Percentiles rank a stretch among this genome's conserved stretches.
phyloP scores from a whole-genome alignment of 2,113 vertebrate genomes.

The Chloropsis cyanopogon region DNA sequence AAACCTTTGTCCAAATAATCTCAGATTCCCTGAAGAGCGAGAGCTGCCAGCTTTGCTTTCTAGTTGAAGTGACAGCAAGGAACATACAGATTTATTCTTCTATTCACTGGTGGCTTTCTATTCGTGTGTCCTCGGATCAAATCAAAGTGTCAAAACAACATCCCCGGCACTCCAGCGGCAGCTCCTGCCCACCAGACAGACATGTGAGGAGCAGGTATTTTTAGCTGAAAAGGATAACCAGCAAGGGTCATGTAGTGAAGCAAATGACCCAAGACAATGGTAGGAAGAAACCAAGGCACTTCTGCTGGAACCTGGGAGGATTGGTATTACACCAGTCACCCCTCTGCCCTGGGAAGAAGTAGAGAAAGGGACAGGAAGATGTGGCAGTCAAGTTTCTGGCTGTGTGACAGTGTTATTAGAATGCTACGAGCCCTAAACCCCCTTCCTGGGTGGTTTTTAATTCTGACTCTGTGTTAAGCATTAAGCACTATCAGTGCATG shows the following conservation, averaged over 20 bases:
- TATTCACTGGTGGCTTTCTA: constrained; percentile 11
- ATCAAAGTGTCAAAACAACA: constrained; percentile 27
- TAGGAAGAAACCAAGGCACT: background rate
- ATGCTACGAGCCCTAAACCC: background rate
- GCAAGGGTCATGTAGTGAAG: background rate
- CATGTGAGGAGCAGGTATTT: background rate
- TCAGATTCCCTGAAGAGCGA: background rate
- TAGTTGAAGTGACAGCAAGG: constrained; percentile 14
- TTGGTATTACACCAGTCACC: background rate
- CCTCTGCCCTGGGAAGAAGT: background rate
- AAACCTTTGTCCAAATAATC: constrained; percentile 41
- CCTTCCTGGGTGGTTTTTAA: background rate
- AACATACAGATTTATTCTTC: constrained; percentile 24
- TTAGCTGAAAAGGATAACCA: background rate
- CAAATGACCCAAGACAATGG: accelerated
- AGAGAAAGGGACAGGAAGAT: background rate
- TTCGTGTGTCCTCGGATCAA: background rate
- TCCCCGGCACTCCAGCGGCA: background rate
- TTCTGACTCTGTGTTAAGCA: background rate
- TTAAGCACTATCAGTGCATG: background rate
- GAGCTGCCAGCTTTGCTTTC: constrained; percentile 24
- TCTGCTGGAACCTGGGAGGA: background rate
- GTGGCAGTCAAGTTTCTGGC: background rate
- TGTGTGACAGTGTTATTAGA: background rate
- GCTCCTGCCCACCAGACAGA: background rate